Percentiles rank a stretch among this genome's conserved stretches.
These are phyloP conservation scores for Leucoma salicis DNA, from an alignment of 2,888 invertebrate genomes.

Conservation along the genomic window DNA sequence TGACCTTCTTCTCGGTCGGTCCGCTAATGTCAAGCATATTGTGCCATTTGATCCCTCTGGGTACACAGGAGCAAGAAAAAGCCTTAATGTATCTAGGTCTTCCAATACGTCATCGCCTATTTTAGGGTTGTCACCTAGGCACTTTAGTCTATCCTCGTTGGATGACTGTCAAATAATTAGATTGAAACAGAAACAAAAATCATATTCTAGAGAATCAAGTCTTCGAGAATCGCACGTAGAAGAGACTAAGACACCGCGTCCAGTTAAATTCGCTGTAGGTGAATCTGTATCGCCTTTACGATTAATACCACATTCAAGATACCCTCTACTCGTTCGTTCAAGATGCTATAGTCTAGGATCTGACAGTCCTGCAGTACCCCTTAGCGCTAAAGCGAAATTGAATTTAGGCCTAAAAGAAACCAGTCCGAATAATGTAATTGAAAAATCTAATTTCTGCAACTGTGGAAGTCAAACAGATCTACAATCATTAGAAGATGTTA, in stretches of 20 bases:
- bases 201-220: constrained; percentile 69
- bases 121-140: constrained; percentile 82
- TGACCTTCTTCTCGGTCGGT: constrained; percentile 86
- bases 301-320: constrained; percentile 48
- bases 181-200: constrained; percentile 71
- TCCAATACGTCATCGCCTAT: constrained; percentile 72
- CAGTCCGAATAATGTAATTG: constrained; percentile 63
- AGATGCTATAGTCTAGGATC: constrained; percentile 87
- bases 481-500: constrained; percentile 83
- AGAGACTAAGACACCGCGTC: constrained; percentile 54
- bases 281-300: constrained; percentile 83
- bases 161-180: constrained; percentile 80
- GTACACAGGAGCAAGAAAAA: constrained; percentile 78
- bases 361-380: constrained; percentile 74
- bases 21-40: constrained; percentile 88
- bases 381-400: constrained; percentile 84
- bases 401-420: constrained; percentile 83
- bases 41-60: constrained; percentile 88
- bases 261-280: constrained; percentile 86
- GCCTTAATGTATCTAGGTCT: constrained; percentile 60
- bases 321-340: constrained; percentile 58
- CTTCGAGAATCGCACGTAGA: constrained; percentile 71
- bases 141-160: constrained; percentile 86
- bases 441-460: constrained; percentile 82
- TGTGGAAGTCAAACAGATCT: constrained; percentile 89